Conservation (phyloP, 64 coral and sea anemone species). For the Montipora sp. region DNA sequence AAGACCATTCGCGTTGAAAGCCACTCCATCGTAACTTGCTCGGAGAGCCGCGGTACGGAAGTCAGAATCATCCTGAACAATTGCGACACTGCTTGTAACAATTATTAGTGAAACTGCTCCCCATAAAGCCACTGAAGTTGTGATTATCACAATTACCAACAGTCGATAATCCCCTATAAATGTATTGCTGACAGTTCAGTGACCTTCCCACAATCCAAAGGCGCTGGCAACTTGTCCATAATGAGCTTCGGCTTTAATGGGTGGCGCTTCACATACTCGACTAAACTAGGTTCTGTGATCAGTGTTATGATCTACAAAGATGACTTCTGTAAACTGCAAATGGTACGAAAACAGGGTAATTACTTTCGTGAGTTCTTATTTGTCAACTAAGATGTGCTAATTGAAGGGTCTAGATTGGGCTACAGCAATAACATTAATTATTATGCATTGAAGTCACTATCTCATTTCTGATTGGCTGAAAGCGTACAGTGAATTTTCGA, state of each 20-base stretch:
- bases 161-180: background rate
- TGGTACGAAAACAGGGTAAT: background rate
- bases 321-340: constrained; percentile 31
- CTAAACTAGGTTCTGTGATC: background rate
- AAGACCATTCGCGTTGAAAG: constrained; percentile 44
- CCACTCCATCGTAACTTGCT: background rate
- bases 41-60: constrained; percentile 30
- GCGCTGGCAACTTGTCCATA: background rate
- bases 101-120: constrained; percentile 10
- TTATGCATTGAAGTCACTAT: too few relatives aligned
- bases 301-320: constrained; percentile 29
- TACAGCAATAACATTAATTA: too few relatives aligned
- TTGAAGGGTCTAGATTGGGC: too few relatives aligned
- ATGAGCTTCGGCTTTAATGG: background rate
- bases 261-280: background rate
- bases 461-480: too few relatives aligned
- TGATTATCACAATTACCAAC: constrained; percentile 2
- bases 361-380: background rate
- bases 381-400: too few relatives aligned
- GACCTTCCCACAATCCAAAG: constrained; percentile 25
- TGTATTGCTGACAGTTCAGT: background rate
- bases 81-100: constrained; percentile 5
- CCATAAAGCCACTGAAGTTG: background rate
- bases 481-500: too few relatives aligned
- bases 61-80: constrained; percentile 19